Evolutionary conservation across 2,113 vertebrate genomes (phyloP), one percentile per base, ranked within the genome.

Genomic region (Microtus oregoni): DNA sequence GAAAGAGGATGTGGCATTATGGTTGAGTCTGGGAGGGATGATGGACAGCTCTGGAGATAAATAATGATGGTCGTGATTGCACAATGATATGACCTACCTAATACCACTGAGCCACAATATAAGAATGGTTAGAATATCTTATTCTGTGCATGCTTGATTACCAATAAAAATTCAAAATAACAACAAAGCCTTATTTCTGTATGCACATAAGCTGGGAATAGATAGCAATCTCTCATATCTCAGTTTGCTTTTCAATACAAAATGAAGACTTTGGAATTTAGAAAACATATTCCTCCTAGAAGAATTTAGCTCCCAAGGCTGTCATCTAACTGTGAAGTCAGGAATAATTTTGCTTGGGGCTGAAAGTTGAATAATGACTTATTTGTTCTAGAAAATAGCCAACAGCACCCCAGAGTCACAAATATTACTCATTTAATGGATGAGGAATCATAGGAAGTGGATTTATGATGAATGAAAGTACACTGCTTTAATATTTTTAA

Each of bases 301-400:
- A 90, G 91, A 67, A 4, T 24, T 96, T 92, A 77, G 50, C 85
- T 97, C 77, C 86, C 79, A 86, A 92, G 86, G 72, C 72, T 76
- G 32, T 88, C 72, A 77, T 94, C 50, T 90, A 81, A 41, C 76
- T 92, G 24, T 90, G 72, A 93, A 92, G 38, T 83, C 13, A 67
- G 44, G 61, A 89, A 92, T 89, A 95, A 94, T 92, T 91, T 95
- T 73, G 90, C 68, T 90, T 92, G 83, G 81, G 94, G 55, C 44
- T 90, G 52, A 63, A 78, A 94, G n/a, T 92, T 97, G 70, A 87
- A 93, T 93, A 95, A 92, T 94, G 79, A 88, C 63, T 94, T 93
- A 90, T 82, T 96, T 97, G 73, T 95, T 96, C 50, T 90, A 96
- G 81, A 87, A 98, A 94, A 94, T 94, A 90, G 61, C 73, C 72